phyloP scores from a whole-genome alignment of 2,113 vertebrate genomes.

The Phodopus roborovskii region DNA sequence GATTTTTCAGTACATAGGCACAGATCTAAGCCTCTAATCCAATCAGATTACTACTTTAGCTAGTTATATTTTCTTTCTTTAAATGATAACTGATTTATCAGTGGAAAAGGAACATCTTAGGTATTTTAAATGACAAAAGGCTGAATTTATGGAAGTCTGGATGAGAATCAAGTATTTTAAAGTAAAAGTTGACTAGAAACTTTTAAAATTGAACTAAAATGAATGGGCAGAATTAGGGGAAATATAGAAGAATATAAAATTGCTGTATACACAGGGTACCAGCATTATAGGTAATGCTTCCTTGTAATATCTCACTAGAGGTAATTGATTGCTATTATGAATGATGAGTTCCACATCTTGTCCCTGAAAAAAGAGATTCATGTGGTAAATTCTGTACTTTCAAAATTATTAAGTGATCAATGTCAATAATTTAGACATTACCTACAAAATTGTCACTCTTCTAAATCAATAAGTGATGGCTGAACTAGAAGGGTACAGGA shows the following conservation, averaged over 20 bases:
- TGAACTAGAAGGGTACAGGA: not conserved
- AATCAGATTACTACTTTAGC: not conserved
- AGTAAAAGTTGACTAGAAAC: not conserved
- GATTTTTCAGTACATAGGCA: not conserved
- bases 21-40: not conserved
- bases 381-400: not conserved
- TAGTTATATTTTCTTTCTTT: not conserved
- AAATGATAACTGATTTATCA: not conserved
- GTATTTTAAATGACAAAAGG: constrained; percentile 11
- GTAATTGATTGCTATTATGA: not conserved
- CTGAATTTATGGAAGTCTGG: not conserved
- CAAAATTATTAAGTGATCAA: not conserved
- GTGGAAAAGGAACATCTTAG: not conserved
- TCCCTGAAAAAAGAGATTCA: not conserved
- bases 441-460: not conserved
- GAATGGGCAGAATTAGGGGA: not conserved
- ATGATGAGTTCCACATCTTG: not conserved
- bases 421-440: not conserved
- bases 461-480: not conserved
- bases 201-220: not conserved
- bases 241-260: not conserved
- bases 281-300: not conserved
- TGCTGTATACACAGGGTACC: not conserved
- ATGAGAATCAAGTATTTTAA: not conserved
- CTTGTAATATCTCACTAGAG: not conserved